Conservation (phyloP, 2,113 vertebrate species). For the Brienomyrus brachyistius region DNA sequence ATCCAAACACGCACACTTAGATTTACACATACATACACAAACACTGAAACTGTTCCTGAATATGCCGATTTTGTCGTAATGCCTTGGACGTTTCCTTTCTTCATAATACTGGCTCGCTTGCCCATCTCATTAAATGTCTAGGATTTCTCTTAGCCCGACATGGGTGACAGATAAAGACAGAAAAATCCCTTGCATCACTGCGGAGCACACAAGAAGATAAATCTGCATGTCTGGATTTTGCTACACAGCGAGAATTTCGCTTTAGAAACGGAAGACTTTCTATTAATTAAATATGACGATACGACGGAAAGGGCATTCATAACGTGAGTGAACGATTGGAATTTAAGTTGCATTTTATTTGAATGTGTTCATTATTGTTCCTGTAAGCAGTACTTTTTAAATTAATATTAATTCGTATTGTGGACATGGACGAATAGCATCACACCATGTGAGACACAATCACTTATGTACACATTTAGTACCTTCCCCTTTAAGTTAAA, state of each 20-base stretch:
- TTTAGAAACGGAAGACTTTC: slow-evolving; percentile 38
- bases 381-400: background rate
- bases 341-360: slow-evolving; percentile 19
- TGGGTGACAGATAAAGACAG: slow-evolving; percentile 31
- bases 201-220: slow-evolving; percentile 30
- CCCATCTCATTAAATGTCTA: background rate
- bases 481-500: background rate
- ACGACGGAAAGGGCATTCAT: slow-evolving; percentile 44
- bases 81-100: background rate
- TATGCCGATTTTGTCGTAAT: background rate
- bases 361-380: slow-evolving; percentile 21
- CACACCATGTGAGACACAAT: background rate
- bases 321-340: slow-evolving; percentile 55
- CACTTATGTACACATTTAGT: background rate
- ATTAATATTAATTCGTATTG: slow-evolving; percentile 13
- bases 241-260: slow-evolving; percentile 38
- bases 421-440: slow-evolving; percentile 10
- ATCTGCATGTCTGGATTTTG: slow-evolving; percentile 51
- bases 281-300: slow-evolving; percentile 44
- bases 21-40: slow-evolving; percentile 4
- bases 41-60: background rate
- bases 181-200: slow-evolving; percentile 30
- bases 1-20: slow-evolving; percentile 28
- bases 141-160: background rate
- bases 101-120: background rate